phyloP scores from a whole-genome alignment of 1,140 invertebrate genomes.

The Papilio machaon region DNA sequence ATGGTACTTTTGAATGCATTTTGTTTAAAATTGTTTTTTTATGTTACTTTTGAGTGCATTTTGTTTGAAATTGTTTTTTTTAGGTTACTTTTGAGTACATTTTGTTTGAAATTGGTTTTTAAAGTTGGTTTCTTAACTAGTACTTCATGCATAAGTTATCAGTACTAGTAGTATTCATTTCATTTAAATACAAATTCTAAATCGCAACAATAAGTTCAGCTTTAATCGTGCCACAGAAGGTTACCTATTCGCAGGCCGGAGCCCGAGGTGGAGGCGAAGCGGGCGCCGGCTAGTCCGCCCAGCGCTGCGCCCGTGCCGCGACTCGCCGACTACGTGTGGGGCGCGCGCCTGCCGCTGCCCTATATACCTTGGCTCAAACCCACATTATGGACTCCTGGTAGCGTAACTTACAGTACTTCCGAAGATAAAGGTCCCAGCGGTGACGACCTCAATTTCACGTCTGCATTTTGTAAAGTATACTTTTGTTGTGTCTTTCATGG shows the following conservation, averaged over 20 bases:
- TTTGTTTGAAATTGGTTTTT: no score
- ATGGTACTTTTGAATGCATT: no score
- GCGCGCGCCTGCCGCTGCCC: constrained; percentile 66
- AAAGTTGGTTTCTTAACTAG: no score
- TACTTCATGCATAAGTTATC: no score
- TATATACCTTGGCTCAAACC: constrained; percentile 77
- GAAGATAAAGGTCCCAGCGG: background rate
- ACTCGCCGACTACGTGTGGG: constrained; percentile 76
- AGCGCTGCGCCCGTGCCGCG: constrained; percentile 68
- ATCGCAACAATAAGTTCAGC: constrained; percentile 63
- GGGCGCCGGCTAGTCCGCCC: constrained; percentile 64
- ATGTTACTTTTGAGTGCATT: no score
- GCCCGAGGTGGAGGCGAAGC: constrained; percentile 61
- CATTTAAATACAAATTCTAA: background rate
- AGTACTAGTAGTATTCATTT: background rate
- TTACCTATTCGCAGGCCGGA: constrained; percentile 73
- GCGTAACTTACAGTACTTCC: background rate
- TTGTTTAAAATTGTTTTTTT: no score
- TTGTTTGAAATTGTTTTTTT: no score
- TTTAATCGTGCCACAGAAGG: constrained; percentile 77
- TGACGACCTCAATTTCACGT: no score
- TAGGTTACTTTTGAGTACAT: no score
- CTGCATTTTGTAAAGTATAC: background rate
- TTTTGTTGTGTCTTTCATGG: background rate
- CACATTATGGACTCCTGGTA: constrained; percentile 73